Conservation (phyloP, 2,888 invertebrate genomes). For the Pheosia gnoma region DNA sequence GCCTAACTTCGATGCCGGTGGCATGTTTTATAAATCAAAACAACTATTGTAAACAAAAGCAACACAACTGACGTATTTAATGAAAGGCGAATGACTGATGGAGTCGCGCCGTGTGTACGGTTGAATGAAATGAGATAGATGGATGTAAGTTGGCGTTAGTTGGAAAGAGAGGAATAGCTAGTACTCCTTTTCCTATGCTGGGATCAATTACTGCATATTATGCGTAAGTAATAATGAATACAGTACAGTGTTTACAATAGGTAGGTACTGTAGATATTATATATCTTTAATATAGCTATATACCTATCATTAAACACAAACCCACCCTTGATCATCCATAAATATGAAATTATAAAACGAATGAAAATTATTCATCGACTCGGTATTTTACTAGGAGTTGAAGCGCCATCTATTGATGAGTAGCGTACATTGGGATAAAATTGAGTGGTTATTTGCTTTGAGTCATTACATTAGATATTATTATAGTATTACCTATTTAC, state of each 20-base stretch:
- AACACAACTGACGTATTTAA: slow-evolving; percentile 48
- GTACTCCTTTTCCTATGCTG: slow-evolving; percentile 14
- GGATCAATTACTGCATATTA: slow-evolving; percentile 7
- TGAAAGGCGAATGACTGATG: slow-evolving; percentile 48
- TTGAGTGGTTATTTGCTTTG: no score
- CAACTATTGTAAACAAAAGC: slow-evolving; percentile 31
- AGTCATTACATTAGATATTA: no score
- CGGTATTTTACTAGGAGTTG: no score
- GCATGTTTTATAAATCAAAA: slow-evolving; percentile 25
- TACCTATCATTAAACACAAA: no score
- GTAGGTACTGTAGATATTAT: no score
- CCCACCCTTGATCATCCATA: no score
- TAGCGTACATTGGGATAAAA: slow-evolving; percentile 8
- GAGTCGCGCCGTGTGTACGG: slow-evolving; percentile 20
- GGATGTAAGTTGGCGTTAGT: slow-evolving; percentile 9
- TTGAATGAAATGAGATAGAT: slow-evolving; percentile 11
- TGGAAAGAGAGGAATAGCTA: slow-evolving; percentile 26
- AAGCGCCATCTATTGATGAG: slow-evolving; percentile 26
- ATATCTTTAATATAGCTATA: no score
- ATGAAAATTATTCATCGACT: no score
- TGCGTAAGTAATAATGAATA: slow-evolving; percentile 11
- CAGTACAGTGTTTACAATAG: background rate
- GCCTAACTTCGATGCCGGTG: slow-evolving; percentile 43
- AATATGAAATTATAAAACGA: no score
- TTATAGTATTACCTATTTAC: no score